Evolutionary conservation across 2,888 invertebrate genomes (phyloP), one percentile per base, ranked within the genome.

Genomic region (Drosophila algonquin): DNA sequence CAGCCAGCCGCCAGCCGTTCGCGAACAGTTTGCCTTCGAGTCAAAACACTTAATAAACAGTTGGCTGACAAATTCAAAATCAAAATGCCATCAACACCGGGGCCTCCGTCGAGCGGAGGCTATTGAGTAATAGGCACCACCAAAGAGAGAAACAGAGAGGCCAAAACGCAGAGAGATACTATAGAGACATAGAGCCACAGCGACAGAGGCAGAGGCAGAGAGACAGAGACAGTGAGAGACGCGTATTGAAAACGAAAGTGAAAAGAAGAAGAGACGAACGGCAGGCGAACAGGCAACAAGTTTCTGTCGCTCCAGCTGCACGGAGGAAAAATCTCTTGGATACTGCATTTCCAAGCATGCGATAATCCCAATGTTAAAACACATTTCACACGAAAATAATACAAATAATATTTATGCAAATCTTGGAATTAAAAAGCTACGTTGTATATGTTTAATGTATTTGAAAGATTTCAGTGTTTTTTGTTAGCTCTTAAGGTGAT

Each of bases 41-140:
- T 83, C 90, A 78, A 90, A 87, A 88, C 86, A 87, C 79, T 88
- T 87, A 89, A 89, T 90, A 90, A 90, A 83, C 89, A 84, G 89
- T 84, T 77, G 80, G 86, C 80, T 82, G 89, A 89, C 89, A 87
- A 87, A 87, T 87, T 84, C 79, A 87, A 88, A 87, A 88, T 87
- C 77, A 86, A 88, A 86, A 81, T 73, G 77, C 85, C 79, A 85
- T 82, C 85, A 82, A 80, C 82, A 77, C 68, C 50, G 48, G 44
- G 60, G 59, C 59, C 24, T 4, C 24, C 24, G 46, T 27, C 48
- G 48, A 35, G 40, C 52, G 63, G 40, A 47, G 63, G 57, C 82
- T 86, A 86, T 86, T 86, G 88, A 86, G 88, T 88, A 86, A 86
- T 86, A 86, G 71, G 68, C 76, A 73, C 71, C 76, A 73, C 71